Conservation (phyloP, 2,888 invertebrate species). For the Scaeva pyrastri region DNA sequence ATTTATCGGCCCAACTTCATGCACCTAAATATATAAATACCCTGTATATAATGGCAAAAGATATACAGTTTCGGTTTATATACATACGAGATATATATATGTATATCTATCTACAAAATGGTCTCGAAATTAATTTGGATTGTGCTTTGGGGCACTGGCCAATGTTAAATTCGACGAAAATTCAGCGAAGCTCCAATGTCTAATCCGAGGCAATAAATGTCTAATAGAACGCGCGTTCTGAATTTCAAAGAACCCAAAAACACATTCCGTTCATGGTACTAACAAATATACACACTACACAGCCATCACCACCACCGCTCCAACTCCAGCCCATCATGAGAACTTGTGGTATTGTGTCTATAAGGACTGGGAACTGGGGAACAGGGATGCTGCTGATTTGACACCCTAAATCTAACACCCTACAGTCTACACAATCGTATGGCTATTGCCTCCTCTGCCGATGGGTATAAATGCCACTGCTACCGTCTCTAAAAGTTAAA, state of each 20-base stretch:
- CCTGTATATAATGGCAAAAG: neutral
- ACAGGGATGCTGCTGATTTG: neutral
- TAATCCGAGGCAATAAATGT: slow-evolving; percentile 75
- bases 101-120: slow-evolving; percentile 36
- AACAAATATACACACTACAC: neutral
- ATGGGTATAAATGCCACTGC: neutral
- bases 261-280: slow-evolving; percentile 9
- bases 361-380: neutral
- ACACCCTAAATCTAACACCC: slow-evolving; percentile 42
- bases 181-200: slow-evolving; percentile 47
- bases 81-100: neutral
- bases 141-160: slow-evolving; percentile 59
- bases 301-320: no score
- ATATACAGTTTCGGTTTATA: no score
- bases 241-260: slow-evolving; percentile 57
- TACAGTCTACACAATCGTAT: slow-evolving; percentile 26
- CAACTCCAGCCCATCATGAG: slow-evolving; percentile 24
- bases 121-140: slow-evolving; percentile 75
- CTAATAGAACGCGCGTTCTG: slow-evolving; percentile 66
- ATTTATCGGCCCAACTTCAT: slow-evolving; percentile 56
- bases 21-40: neutral
- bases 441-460: neutral
- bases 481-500: neutral
- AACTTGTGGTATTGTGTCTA: neutral
- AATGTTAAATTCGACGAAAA: slow-evolving; percentile 52